Evolutionary conservation across 2,797 vertebrate genomes (phyloP), one percentile per base, ranked within the genome.

Genomic region (Nyctibius grandis): DNA sequence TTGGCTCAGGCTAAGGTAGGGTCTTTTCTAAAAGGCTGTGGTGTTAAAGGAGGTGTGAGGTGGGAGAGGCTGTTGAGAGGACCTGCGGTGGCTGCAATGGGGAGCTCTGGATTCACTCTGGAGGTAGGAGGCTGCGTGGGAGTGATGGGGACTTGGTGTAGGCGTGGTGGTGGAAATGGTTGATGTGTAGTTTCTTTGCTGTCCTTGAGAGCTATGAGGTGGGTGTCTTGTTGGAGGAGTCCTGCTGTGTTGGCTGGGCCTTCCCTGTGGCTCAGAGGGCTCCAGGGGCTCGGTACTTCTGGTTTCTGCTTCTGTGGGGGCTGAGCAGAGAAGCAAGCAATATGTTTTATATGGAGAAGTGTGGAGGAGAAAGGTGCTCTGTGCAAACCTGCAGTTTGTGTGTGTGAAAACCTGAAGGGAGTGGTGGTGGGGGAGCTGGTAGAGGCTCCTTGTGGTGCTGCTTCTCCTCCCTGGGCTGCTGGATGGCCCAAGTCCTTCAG

Each of bases 1-100:
- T 23, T n/a, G 57, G 20, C n/a, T 36, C 9, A 22, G 85, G 40
- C 0, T 0, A 0, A 4, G 1, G 7, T 5, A 56, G 4, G 7
- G 1, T 5, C 17, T 5, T 33, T 60, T 42, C 7, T 1, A 5
- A 3, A 2, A 44, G 19, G 23, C 2, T 50, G 25, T 0, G 1
- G 29, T 2, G 17, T 3, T 23, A 5, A 3, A 15, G 40, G 57
- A 74, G 21, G 11, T 25, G 1, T 1, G 23, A 38, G 21, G 9
- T 25, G 1, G 1, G 23, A 38, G 34, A 63, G 2, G 44, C 7
- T 50, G 15, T 1, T 3, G 29, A 38, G 25, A 44, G 9, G 11
- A 47, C 2, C 23, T 33, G 6, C 0, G 1, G 19, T 40, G 16
- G n/a, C 23, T 36, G 31, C 0, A 1, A 5, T 61, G 80, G 20